These are phyloP conservation scores for Ictalurus furcatus DNA, from an alignment of 2,113 vertebrate species.

Conservation along the genomic window DNA sequence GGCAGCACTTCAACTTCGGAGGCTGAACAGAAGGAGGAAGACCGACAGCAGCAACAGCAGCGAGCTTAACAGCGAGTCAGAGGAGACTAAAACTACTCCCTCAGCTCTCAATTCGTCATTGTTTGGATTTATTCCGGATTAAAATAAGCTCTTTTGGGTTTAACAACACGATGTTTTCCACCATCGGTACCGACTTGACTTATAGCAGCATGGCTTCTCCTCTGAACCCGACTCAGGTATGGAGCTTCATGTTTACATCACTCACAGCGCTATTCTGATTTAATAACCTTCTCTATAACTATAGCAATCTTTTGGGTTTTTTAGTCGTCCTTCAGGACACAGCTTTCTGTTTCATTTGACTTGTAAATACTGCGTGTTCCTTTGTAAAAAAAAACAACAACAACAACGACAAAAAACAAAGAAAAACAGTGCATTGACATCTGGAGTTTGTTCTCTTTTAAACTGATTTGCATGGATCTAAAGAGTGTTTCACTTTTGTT, in stretches of 20 bases:
- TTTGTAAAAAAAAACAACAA: background rate
- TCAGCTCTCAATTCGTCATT: background rate
- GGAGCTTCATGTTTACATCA: slow-evolving; percentile 27
- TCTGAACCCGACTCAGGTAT: slow-evolving; percentile 81
- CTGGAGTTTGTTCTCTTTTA: background rate
- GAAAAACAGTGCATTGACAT: background rate
- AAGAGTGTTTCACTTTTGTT: slow-evolving; percentile 13
- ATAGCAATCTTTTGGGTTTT: background rate
- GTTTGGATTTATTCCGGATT: background rate
- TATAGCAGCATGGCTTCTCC: slow-evolving; percentile 89
- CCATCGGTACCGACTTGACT: slow-evolving; percentile 85
- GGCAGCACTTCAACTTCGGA: background rate
- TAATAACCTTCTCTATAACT: no score
- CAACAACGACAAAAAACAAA: background rate
- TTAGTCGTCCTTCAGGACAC: background rate
- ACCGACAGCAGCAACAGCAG: background rate
- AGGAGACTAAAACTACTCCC: background rate
- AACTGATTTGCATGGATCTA: background rate
- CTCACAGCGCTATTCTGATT: background rate
- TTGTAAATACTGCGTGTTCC: background rate
- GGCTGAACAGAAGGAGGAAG: no score
- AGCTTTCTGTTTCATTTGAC: background rate
- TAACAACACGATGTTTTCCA: slow-evolving; percentile 82
- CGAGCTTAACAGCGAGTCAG: background rate
- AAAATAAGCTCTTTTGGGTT: slow-evolving; percentile 6